phyloP scores from a whole-genome alignment of 2,113 vertebrate genomes.

The Ciconia stormi region DNA sequence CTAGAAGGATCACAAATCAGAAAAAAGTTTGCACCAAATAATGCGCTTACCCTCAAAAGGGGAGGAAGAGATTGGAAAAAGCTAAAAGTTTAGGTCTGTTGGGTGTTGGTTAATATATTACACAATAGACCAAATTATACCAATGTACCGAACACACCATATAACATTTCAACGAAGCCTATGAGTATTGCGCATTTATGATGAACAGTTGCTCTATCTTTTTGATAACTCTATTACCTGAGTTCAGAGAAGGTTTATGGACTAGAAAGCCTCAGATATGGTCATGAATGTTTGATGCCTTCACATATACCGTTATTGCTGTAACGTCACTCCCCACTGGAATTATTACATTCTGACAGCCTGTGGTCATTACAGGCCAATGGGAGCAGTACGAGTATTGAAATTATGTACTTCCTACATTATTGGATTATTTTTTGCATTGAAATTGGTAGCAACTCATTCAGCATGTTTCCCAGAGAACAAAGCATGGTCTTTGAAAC shows the following conservation, averaged over 20 bases:
- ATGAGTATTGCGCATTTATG: neutral
- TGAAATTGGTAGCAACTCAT: neutral
- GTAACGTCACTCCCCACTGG: neutral
- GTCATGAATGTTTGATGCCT: conserved; percentile 58
- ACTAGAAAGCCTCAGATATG: conserved; percentile 31
- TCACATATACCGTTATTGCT: neutral
- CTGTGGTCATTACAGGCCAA: neutral
- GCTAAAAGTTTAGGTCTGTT: neutral
- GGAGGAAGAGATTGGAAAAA: neutral
- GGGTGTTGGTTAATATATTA: neutral
- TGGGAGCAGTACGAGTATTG: neutral
- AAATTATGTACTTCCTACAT: neutral
- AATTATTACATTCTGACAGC: neutral
- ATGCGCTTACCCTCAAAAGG: neutral
- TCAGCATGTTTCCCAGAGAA: neutral
- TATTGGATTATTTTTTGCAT: neutral
- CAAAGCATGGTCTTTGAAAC: neutral
- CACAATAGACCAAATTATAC: neutral
- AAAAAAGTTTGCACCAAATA: neutral
- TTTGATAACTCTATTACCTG: conserved; percentile 41
- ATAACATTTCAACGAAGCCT: neutral
- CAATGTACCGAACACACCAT: neutral
- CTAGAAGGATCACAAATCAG: neutral
- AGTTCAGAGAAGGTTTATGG: conserved; percentile 55
- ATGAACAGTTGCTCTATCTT: conserved; percentile 32